Evolutionary conservation across 1,140 invertebrate species (phyloP), one percentile per base, ranked within the genome.

Genomic region (Cephus cinctus): DNA sequence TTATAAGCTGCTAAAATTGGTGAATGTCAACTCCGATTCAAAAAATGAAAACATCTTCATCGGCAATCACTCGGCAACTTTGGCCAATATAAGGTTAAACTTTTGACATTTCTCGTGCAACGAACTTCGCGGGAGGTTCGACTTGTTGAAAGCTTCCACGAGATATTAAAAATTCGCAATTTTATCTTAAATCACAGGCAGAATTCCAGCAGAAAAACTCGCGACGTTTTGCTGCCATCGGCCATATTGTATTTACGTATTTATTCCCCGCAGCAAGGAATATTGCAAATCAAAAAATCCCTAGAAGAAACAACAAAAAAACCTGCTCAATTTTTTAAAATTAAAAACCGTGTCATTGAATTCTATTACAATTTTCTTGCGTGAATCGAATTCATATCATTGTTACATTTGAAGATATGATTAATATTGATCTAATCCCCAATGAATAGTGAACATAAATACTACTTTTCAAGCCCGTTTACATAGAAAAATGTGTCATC

Each of bases 211-310:
- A 6, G 25, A n/a, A 27, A n/a, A n/a, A 27, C 25, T 27, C 25
- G 25, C 25, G 25, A 27, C 25, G 25, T 27, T 27, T 27, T n/a
- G 25, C 25, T 27, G 6, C 25, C 6, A 6, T 27, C 52, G 43
- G 52, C 52, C 52, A 54, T 54, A 36, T 54, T 50, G 52, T 45
- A 54, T 43, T 19, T 54, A 43, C 47, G 52, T 54, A 54, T 50
- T 54, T 54, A 49, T 40, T 21, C 46, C 42, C 3, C 9, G 14
- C 34, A 36, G 34, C n/a, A n/a, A n/a, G n/a, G n/a, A n/a, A n/a
- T n/a, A n/a, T n/a, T n/a, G n/a, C n/a, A n/a, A n/a, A n/a, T n/a
- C n/a, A n/a, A n/a, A n/a, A n/a, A n/a, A n/a, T n/a, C n/a, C n/a
- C n/a, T n/a, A n/a, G n/a, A n/a, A n/a, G n/a, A n/a, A n/a, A n/a